These are phyloP conservation scores for Cephonodes hylas DNA, from an alignment of 2,888 invertebrate genomes.

Conservation along the genomic window DNA sequence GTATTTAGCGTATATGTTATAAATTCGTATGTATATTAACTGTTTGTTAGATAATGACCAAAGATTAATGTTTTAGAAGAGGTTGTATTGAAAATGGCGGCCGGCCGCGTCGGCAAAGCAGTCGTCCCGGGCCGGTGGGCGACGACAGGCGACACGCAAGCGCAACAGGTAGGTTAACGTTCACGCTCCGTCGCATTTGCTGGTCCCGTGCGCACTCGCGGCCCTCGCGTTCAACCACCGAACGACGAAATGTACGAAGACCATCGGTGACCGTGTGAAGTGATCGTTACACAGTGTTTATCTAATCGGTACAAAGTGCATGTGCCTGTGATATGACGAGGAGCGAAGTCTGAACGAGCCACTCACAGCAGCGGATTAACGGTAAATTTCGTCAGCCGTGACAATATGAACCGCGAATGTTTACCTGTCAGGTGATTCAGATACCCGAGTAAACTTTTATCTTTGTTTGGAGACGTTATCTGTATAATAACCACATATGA, in stretches of 20 bases:
- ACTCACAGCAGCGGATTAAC: conserved; percentile 67
- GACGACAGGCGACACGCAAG: conserved; percentile 70
- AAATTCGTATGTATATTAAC: neutral
- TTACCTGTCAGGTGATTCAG: conserved; percentile 72
- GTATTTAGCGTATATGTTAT: neutral
- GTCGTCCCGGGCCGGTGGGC: conserved; percentile 56
- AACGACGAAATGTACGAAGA: conserved; percentile 66
- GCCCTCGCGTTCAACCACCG: conserved; percentile 55
- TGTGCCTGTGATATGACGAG: conserved; percentile 66
- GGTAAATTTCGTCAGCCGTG: conserved; percentile 69
- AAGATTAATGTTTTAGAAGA: conserved; percentile 19
- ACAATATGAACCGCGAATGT: conserved; percentile 66
- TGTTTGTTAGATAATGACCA: neutral
- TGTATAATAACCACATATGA: conserved; percentile 29
- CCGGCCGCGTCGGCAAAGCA: conserved; percentile 61
- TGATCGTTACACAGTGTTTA: conserved; percentile 62
- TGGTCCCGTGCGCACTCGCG: conserved; percentile 70
- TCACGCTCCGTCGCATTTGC: conserved; percentile 78
- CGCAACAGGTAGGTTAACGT: conserved; percentile 79
- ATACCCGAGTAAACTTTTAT: conserved; percentile 6
- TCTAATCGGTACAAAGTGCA: conserved; percentile 40
- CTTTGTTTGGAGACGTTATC: conserved; percentile 7
- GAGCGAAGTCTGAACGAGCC: conserved; percentile 56
- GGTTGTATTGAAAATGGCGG: conserved; percentile 61
- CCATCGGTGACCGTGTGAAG: conserved; percentile 68